These are phyloP conservation scores for Cinclus mexicanus DNA, from an alignment of 2,113 vertebrate genomes.

Conservation along the genomic window DNA sequence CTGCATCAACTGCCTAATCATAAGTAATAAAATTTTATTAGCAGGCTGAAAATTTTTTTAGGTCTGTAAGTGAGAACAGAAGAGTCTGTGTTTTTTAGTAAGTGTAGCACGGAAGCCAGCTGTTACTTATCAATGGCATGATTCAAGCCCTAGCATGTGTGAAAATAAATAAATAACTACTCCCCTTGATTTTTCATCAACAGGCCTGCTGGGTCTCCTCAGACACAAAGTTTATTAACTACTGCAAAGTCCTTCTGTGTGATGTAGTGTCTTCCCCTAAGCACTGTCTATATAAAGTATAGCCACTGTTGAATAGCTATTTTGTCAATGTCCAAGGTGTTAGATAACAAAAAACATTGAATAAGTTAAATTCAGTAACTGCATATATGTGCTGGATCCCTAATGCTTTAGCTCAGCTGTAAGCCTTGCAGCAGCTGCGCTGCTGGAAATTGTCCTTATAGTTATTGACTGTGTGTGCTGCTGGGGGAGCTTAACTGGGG, in stretches of 20 bases:
- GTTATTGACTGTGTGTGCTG: accelerated
- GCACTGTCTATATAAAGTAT: neutral
- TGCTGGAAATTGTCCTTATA: neutral
- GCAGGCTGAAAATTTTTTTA: neutral
- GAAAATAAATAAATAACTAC: constrained; percentile 31
- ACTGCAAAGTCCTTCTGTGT: neutral
- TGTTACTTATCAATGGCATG: constrained; percentile 32
- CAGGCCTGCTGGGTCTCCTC: neutral
- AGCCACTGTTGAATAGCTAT: neutral
- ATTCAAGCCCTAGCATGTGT: constrained; percentile 1
- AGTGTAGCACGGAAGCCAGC: neutral
- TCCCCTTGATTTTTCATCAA: neutral
- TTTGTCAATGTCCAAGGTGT: neutral
- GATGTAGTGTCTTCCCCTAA: neutral
- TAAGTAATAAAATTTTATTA: neutral
- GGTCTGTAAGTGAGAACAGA: neutral
- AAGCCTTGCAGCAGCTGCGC: neutral
- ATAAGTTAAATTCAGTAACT: neutral
- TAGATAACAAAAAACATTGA: neutral
- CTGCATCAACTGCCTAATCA: neutral
- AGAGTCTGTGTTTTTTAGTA: neutral
- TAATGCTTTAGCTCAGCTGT: neutral
- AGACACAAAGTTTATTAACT: neutral
- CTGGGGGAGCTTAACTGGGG: neutral
- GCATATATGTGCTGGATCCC: neutral